Percentiles rank a stretch among this genome's conserved stretches.
Evolutionary conservation across 2,797 vertebrate species (phyloP).

Genomic region (Sebastes steindachneri): DNA sequence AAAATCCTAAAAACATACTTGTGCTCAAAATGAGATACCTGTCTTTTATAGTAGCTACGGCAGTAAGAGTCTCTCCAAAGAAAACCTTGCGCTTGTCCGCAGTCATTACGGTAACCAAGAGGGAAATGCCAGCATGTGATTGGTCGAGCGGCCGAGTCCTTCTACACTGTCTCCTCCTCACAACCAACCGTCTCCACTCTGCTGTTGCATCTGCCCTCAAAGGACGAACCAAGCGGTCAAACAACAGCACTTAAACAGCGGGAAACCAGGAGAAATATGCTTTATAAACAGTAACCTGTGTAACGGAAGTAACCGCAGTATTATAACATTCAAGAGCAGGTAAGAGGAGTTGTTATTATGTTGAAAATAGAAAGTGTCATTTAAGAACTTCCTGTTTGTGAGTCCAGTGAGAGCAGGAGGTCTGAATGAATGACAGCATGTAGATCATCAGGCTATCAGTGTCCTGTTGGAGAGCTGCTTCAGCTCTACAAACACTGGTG

Average conservation of each 20-base stretch:
- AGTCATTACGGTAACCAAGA: slow-evolving; percentile 58
- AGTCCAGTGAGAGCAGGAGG: background rate
- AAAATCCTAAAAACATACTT: background rate
- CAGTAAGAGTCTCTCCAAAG: rapidly evolving
- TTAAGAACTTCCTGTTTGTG: slow-evolving; percentile 37
- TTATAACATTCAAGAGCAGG: slow-evolving; percentile 24
- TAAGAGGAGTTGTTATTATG: slow-evolving; percentile 14
- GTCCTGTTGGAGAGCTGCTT: background rate
- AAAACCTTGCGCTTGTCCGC: background rate
- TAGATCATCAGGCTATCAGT: background rate
- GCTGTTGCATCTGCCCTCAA: background rate
- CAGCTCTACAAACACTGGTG: background rate
- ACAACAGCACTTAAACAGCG: background rate
- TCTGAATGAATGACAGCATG: slow-evolving; percentile 42
- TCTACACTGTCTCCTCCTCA: background rate
- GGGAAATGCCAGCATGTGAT: slow-evolving; percentile 57
- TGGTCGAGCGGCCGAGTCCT: slow-evolving; percentile 47
- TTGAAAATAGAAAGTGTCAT: background rate
- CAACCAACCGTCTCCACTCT: background rate
- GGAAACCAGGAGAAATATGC: slow-evolving; percentile 6
- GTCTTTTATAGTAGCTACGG: slow-evolving; percentile 22
- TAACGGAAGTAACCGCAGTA: background rate
- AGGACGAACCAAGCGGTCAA: background rate
- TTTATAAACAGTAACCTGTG: background rate
- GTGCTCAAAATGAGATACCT: rapidly evolving